A percentile compares a stretch with the other conserved stretches of the same genome.
These are phyloP conservation scores for Palaemon carinicauda DNA, from an alignment of 1,140 invertebrate species.

Conservation along the genomic window DNA sequence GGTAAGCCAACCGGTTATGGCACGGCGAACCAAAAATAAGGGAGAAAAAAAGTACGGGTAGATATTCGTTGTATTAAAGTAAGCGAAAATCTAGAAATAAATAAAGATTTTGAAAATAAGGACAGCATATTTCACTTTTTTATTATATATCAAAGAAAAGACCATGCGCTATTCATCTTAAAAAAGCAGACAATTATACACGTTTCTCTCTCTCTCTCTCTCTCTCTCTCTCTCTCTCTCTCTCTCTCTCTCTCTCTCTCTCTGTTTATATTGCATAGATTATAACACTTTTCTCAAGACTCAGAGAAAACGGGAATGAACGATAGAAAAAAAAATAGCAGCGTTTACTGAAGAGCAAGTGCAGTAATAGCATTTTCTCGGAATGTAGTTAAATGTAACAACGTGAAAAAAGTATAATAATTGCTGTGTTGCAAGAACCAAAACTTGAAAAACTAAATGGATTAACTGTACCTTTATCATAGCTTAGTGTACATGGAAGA, in stretches of 20 bases:
- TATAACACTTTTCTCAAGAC: too few relatives aligned
- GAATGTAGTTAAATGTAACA: background rate
- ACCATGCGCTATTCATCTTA: too few relatives aligned
- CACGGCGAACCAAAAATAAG: background rate
- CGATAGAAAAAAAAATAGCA: background rate
- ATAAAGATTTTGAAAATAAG: background rate
- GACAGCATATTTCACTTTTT: too few relatives aligned
- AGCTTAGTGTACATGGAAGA: too few relatives aligned
- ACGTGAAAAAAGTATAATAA: too few relatives aligned
- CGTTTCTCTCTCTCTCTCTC: background rate
- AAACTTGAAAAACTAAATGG: too few relatives aligned
- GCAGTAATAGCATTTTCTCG: background rate
- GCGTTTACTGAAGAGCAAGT: background rate
- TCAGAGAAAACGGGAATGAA: background rate
- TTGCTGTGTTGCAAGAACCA: too few relatives aligned
- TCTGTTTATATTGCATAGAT: background rate
- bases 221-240: constrained; percentile 8
- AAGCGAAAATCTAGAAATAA: background rate
- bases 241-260: background rate
- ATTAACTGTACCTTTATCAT: too few relatives aligned
- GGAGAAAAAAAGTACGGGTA: background rate
- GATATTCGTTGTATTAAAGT: too few relatives aligned
- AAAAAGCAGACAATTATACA: background rate
- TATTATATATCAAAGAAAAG: too few relatives aligned
- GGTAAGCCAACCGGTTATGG: too few relatives aligned